phyloP scores from a whole-genome alignment of 2,797 vertebrate species.

The Thalassophryne amazonica region DNA sequence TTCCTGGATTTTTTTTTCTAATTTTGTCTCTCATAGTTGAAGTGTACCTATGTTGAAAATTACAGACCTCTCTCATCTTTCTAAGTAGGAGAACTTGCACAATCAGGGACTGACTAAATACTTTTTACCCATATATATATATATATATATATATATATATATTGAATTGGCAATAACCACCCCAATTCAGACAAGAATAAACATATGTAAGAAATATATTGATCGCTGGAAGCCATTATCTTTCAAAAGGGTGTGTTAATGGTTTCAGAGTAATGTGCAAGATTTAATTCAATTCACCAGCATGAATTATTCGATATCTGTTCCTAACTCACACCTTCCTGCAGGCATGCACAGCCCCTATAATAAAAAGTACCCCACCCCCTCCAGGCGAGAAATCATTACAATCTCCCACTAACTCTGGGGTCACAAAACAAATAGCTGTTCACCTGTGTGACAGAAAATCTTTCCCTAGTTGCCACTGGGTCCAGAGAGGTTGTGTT shows the following conservation, averaged over 20 bases:
- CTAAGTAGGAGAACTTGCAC: too few species aligned
- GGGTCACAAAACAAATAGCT: slow-evolving; percentile 80
- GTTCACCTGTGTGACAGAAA: slow-evolving; percentile 81
- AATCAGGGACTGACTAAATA: too few species aligned
- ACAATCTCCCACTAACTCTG: slow-evolving; percentile 64
- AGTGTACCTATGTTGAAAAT: too few species aligned
- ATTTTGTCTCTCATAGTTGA: too few species aligned
- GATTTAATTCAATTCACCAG: slow-evolving; percentile 56
- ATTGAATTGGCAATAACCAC: background rate
- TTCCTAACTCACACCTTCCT: slow-evolving; percentile 39
- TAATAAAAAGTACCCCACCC: slow-evolving; percentile 70
- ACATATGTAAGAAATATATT: slow-evolving; percentile 25
- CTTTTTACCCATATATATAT: too few species aligned
- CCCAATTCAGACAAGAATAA: slow-evolving; percentile 11
- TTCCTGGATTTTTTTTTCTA: too few species aligned
- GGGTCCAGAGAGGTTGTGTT: slow-evolving; percentile 65
- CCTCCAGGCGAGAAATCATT: slow-evolving; percentile 74
- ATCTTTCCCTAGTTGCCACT: slow-evolving; percentile 74
- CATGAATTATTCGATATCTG: slow-evolving; percentile 55
- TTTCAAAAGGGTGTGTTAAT: slow-evolving; percentile 37
- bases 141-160: too few species aligned
- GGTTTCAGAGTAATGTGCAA: slow-evolving; percentile 38
- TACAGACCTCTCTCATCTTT: too few species aligned
- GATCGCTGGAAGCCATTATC: slow-evolving; percentile 37
- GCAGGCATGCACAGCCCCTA: slow-evolving; percentile 31